Evolutionary conservation across 2,797 vertebrate species (phyloP).

Genomic region (Vultur gryphus): DNA sequence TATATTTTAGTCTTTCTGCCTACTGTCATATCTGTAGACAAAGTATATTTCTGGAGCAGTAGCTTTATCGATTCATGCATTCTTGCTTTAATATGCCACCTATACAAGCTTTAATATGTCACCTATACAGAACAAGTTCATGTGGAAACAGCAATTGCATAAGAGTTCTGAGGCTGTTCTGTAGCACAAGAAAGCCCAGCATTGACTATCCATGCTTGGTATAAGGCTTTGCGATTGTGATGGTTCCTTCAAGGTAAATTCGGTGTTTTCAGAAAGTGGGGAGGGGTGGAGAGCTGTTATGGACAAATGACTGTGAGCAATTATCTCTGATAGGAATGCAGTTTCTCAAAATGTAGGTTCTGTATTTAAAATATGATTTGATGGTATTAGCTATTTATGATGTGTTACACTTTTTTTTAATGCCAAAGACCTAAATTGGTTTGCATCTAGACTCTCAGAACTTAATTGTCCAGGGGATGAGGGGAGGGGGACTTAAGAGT

Average conservation of each 20-base stretch:
- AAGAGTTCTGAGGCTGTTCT: neutral
- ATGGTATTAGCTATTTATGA: neutral
- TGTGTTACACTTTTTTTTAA: neutral
- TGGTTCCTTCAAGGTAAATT: neutral
- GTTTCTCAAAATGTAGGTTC: neutral
- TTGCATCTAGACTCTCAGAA: neutral
- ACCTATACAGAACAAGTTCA: neutral
- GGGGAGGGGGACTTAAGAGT: neutral
- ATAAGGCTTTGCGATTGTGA: neutral
- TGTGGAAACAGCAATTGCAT: rapidly evolving
- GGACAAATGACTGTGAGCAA: neutral
- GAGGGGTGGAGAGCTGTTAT: neutral
- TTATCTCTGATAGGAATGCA: neutral
- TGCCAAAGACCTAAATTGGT: neutral
- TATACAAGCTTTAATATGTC: neutral
- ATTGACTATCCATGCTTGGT: rapidly evolving
- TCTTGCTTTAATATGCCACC: neutral
- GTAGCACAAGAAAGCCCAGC: neutral
- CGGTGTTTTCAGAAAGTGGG: neutral
- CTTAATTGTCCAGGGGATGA: neutral
- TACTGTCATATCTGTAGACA: neutral
- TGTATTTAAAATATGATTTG: neutral
- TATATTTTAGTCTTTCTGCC: neutral
- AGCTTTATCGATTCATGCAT: neutral
- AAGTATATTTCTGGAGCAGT: neutral